A percentile compares a stretch with the other conserved stretches of the same genome.
Conservation (phyloP, 2,113 vertebrate species). For the Amazona vittata region DNA sequence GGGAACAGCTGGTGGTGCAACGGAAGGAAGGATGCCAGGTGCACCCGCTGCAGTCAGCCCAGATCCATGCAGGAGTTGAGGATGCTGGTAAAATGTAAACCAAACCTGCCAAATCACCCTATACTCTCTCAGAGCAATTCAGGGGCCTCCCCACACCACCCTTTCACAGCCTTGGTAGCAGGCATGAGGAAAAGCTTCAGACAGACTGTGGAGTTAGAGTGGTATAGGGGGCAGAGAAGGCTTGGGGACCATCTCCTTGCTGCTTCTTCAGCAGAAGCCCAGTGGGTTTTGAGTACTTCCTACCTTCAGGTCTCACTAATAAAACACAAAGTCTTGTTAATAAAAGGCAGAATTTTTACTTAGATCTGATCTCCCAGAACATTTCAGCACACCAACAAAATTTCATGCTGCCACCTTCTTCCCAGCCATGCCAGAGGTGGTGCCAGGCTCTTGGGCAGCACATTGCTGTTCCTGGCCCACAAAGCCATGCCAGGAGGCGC, state of each 20-base stretch:
- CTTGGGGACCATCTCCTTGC: not conserved
- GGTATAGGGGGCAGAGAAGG: not conserved
- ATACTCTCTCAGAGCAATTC: not conserved
- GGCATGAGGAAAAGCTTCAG: not conserved
- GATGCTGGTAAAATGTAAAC: not conserved
- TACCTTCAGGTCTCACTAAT: not conserved
- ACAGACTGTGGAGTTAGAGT: not conserved
- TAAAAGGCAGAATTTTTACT: not conserved
- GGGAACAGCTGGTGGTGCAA: not conserved
- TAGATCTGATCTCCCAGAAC: not conserved
- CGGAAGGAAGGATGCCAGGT: not conserved
- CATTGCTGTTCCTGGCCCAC: not conserved
- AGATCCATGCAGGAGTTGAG: not conserved
- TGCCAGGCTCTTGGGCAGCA: not conserved
- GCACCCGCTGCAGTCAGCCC: not conserved
- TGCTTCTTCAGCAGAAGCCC: not conserved
- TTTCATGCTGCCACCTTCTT: not conserved
- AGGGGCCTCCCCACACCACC: not conserved
- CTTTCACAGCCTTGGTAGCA: not conserved
- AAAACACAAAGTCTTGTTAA: not conserved
- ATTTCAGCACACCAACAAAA: not conserved
- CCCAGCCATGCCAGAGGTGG: not conserved
- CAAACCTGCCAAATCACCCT: not conserved
- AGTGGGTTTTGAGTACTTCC: not conserved
- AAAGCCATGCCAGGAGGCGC: not conserved